Evolutionary conservation across 1,140 invertebrate species (phyloP), one percentile per base, ranked within the genome.

Genomic region (Zaprionus camerounensis): DNA sequence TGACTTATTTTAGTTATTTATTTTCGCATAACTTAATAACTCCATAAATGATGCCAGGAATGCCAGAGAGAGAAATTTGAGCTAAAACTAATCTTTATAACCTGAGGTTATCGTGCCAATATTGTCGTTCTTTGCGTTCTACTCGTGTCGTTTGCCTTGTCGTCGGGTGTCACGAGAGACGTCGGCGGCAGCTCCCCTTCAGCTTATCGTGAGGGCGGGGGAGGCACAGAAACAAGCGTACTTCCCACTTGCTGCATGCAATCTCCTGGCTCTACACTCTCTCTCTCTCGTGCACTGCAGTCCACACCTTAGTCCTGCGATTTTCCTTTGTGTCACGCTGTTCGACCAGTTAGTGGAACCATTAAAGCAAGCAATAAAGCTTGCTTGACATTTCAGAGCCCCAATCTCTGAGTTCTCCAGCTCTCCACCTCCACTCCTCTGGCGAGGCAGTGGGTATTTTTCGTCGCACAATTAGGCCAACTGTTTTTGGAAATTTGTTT

Each of bases 401-500:
- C 24, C 55, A 61, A 71, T 41, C 49, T 53, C 12, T 34, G 24
- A 46, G 15, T 51, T 70, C 66, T 41, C 15, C 38, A 38, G 5
- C 15, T 15, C 38, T 15, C 38, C 38, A n/a, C 15, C 15, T 41
- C 15, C 2, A 17, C 6, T 46, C 41, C n/a, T 1, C n/a, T 1
- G 41, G n/a, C n/a, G 41, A 17, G 31, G 44, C 20, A 15, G 12
- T 61, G 57, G 59, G 46, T 56, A 53, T 58, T 72, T 67, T 36
- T 51, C 49, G 65, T 75, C 69, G 59, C 67, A 81, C 81, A 88
- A 90, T 84, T 88, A 84, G 84, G 78, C 56, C 81, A 88, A 88
- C 79, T 80, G 72, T 81, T 90, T 80, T 78, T 75, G 78, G 81
- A 84, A 84, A 84, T 88, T 81, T 88, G 78, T 76, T 88, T 88